phyloP scores from a whole-genome alignment of 2,113 vertebrate genomes.

The Oriolus oriolus region DNA sequence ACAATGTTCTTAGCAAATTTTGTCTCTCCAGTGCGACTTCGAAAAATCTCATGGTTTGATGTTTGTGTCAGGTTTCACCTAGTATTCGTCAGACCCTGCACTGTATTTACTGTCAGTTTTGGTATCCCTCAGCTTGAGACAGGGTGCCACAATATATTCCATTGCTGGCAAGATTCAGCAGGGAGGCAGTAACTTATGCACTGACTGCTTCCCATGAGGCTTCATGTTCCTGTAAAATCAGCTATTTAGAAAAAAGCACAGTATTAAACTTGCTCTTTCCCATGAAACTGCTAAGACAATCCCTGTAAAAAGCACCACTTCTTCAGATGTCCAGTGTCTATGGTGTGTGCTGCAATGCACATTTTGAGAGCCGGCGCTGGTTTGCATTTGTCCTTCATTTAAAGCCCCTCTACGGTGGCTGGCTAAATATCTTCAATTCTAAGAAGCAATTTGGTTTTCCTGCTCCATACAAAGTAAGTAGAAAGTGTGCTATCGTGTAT shows the following conservation, averaged over 20 bases:
- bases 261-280: neutral
- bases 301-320: neutral
- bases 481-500: neutral
- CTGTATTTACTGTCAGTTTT: slow-evolving; percentile 6
- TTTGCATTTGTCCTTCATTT: slow-evolving; percentile 16
- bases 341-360: neutral
- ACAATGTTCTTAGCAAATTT: neutral
- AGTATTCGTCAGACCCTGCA: neutral
- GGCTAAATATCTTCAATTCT: slow-evolving; percentile 15
- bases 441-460: neutral
- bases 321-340: neutral
- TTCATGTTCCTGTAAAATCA: slow-evolving; percentile 46
- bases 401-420: slow-evolving; percentile 27
- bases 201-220: neutral
- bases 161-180: slow-evolving; percentile 22
- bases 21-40: neutral
- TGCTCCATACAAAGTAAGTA: neutral
- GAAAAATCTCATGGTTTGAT: neutral
- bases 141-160: neutral
- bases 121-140: neutral
- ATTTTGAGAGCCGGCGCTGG: slow-evolving; percentile 27
- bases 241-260: neutral
- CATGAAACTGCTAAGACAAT: neutral
- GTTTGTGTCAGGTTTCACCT: neutral
- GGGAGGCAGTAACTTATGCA: neutral